Percentiles rank a stretch among this genome's conserved stretches.
These are phyloP conservation scores for Alviniconcha strummeri DNA, from an alignment of 2,888 invertebrate species.

Conservation along the genomic window DNA sequence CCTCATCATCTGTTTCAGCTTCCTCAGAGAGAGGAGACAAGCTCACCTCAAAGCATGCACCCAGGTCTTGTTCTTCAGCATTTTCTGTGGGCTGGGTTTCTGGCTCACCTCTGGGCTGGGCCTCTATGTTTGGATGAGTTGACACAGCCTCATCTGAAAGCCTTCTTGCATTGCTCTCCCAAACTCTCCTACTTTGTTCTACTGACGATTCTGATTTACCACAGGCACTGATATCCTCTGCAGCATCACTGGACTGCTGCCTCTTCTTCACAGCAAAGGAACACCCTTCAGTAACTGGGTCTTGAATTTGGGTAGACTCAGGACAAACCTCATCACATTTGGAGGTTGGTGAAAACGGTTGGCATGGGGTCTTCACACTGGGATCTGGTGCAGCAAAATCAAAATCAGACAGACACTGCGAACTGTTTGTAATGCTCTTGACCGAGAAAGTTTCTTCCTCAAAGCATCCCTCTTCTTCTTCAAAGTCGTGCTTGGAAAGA, in stretches of 20 bases:
- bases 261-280: too few relatives aligned
- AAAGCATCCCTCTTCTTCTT: conserved; percentile 5
- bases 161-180: too few relatives aligned
- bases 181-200: too few relatives aligned
- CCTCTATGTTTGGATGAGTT: background rate
- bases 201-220: too few relatives aligned
- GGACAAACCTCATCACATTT: too few relatives aligned
- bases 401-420: conserved; percentile 14
- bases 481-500: conserved; percentile 25
- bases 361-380: background rate
- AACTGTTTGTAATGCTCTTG: background rate
- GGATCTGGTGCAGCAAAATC: background rate
- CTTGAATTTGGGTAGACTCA: too few relatives aligned
- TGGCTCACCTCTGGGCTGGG: too few relatives aligned
- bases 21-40: conserved; percentile 55
- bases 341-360: background rate
- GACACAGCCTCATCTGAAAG: too few relatives aligned
- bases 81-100: background rate
- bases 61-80: background rate
- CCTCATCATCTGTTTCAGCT: background rate
- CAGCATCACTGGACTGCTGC: too few relatives aligned
- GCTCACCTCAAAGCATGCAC: conserved; percentile 47
- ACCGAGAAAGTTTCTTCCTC: background rate
- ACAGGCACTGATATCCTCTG: too few relatives aligned
- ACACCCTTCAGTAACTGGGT: too few relatives aligned